A percentile compares a stretch with the other conserved stretches of the same genome.
These are phyloP conservation scores for Sebastes dallii DNA, from an alignment of 2,797 vertebrate species.

Conservation along the genomic window DNA sequence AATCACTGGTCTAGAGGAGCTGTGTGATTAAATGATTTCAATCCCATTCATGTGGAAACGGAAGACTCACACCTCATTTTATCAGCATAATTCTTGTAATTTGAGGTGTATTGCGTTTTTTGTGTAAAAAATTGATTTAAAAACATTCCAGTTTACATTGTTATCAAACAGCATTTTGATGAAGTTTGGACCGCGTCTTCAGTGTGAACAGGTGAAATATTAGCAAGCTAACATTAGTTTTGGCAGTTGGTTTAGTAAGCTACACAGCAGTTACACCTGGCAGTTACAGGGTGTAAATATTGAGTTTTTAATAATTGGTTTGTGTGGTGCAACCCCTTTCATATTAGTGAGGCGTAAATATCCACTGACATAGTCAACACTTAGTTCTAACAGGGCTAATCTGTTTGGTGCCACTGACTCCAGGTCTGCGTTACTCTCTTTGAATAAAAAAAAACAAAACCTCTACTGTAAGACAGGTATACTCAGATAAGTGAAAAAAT, in stretches of 20 bases:
- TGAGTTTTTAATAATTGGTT: background rate
- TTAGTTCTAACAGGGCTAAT: background rate
- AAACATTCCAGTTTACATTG: background rate
- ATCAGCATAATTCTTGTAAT: background rate
- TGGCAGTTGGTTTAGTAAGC: background rate
- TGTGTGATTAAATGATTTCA: background rate
- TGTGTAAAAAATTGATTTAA: background rate
- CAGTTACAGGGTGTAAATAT: background rate
- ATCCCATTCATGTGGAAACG: background rate
- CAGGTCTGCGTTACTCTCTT: background rate
- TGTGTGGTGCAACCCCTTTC: background rate
- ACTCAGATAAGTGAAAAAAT: constrained; percentile 10
- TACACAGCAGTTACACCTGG: background rate
- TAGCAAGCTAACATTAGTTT: background rate
- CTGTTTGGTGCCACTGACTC: constrained; percentile 2
- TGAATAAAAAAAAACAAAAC: background rate
- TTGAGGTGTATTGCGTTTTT: background rate
- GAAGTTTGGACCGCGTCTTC: background rate
- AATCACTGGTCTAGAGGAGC: background rate
- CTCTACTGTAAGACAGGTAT: background rate
- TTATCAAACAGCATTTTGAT: background rate
- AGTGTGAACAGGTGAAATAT: background rate
- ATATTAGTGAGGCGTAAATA: background rate
- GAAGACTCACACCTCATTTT: background rate
- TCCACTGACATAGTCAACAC: background rate